A percentile compares a stretch with the other conserved stretches of the same genome.
phyloP scores from a whole-genome alignment of 2,888 invertebrate genomes.

The Lasioglossum morio region DNA sequence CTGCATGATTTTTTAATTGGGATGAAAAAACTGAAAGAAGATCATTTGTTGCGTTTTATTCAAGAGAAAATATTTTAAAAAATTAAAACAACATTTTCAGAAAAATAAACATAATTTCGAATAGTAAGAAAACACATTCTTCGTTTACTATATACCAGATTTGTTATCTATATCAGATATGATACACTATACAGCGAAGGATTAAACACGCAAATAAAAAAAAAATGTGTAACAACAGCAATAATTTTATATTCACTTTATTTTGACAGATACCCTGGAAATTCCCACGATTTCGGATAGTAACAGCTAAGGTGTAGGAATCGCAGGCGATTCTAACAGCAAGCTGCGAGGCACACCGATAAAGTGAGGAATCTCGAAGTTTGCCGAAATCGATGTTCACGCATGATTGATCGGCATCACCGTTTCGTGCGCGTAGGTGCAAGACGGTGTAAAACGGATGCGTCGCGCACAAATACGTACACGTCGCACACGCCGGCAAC shows the following conservation, averaged over 20 bases:
- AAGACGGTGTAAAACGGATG: slow-evolving; percentile 49
- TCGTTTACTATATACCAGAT: too few relatives aligned
- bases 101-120: too few relatives aligned
- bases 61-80: too few relatives aligned
- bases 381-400: slow-evolving; percentile 52
- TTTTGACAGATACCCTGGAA: neutral
- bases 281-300: neutral
- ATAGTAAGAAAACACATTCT: too few relatives aligned
- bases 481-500: slow-evolving; percentile 25
- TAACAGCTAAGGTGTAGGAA: neutral
- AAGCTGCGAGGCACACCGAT: neutral
- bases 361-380: slow-evolving; percentile 47
- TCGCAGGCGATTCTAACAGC: neutral
- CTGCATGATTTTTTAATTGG: too few relatives aligned
- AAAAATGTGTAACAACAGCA: neutral
- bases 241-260: neutral
- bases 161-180: too few relatives aligned
- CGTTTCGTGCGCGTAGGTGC: slow-evolving; percentile 35
- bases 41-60: too few relatives aligned
- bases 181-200: too few relatives aligned
- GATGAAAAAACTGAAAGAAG: too few relatives aligned
- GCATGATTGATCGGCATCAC: slow-evolving; percentile 56
- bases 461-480: slow-evolving; percentile 22
- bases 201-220: too few relatives aligned
- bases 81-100: too few relatives aligned